Base-by-base conservation (phyloP, 92 coral and sea anemone genomes). In the Epizoanthus stellaris region DNA sequence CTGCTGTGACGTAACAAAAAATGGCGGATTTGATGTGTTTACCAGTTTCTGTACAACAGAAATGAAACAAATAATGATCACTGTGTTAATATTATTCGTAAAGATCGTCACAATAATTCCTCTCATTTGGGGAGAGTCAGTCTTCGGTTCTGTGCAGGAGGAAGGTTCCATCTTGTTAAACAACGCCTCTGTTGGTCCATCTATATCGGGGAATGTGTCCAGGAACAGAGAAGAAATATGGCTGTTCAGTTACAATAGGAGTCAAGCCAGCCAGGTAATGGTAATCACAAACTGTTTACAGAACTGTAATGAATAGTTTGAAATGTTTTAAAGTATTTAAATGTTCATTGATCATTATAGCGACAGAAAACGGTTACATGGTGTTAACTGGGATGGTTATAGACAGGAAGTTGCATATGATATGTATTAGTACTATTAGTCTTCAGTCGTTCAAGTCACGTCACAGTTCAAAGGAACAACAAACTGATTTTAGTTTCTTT, bases 181-280 rank as follows among this genome's bases (percentile, higher is more conserved):
- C 11, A 91, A 89, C 79, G 93, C 87, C 42, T 84, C 94, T 5
- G 70, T 96, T 67, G 93, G 90, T 15, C 49, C 75, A 10, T 30
- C 67, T 36, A 76, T 85, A 5, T 6, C 15, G 38, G 98, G 98
- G 64, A 84, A 36, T 17, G 98, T 94, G 0, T 92, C 98, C 12
- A 81, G 73, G 74, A 64, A 57, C 52, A 80, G 85, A 84, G 98
- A 96, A 53, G 92, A 94, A 56, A 87, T 96, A 56, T 96, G 98
- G 94, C 66, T 84, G 61, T 94, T 92, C 70, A 82, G 88, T 14
- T 92, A 92, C 82, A 68, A 87, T 43, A 85, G 90, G 72, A 12
- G 12, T 9, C 70, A 64, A 16, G 80, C 72, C 49, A 85, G 62
- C 43, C 57, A 89, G 90, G 96, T 90, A 65, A 73, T 30, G 36